Base-by-base conservation (phyloP, 2,797 vertebrate genomes). In the Ptychadena robeensis region DNA sequence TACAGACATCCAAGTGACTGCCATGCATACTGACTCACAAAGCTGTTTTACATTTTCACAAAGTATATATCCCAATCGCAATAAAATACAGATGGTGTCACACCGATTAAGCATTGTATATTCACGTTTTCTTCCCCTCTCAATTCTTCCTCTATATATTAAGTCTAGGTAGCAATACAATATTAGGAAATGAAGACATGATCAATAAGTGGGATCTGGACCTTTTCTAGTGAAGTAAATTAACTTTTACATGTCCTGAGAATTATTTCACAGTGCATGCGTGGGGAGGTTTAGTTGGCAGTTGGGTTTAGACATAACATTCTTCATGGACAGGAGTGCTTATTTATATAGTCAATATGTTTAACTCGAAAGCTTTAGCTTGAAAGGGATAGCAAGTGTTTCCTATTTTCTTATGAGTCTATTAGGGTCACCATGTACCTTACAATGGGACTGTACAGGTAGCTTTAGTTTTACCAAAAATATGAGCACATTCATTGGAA, bases 21-120 rank as follows among this genome's bases (percentile, higher is more conserved):
- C 89, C 86, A 88, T 87, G 76, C 88, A 86, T 72, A 89, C 86
- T 90, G 89, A 91, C 87, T 92, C 89, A 90, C 63, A 66, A 88
- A 86, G 87, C 90, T 92, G 90, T 88, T 88, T 91, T 90, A 88
- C 90, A 91, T 91, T 92, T 90, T 90, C 90, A 89, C 87, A 89
- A 91, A 90, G 90, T 89, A 89, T 91, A 92, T 91, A 92, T 90
- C 88, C 86, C 89, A 83, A 90, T 91, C 90, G 88, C 89, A 92
- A 92, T 91, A 92, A 92, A 91, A 92, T 90, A 91, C 91, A 92
- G 91, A 92, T 92, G 91, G 89, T 86, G 87, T 87, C 87, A 87
- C 88, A 90, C 76, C 88, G 85, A 86, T 89, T 89, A 91, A 88
- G 89, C 85, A 85, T 83, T 87, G 88, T 82, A 89, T 89, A 89